Evolutionary conservation across 2,797 vertebrate species (phyloP), one percentile per base, ranked within the genome.

Genomic region (Champsocephalus esox): DNA sequence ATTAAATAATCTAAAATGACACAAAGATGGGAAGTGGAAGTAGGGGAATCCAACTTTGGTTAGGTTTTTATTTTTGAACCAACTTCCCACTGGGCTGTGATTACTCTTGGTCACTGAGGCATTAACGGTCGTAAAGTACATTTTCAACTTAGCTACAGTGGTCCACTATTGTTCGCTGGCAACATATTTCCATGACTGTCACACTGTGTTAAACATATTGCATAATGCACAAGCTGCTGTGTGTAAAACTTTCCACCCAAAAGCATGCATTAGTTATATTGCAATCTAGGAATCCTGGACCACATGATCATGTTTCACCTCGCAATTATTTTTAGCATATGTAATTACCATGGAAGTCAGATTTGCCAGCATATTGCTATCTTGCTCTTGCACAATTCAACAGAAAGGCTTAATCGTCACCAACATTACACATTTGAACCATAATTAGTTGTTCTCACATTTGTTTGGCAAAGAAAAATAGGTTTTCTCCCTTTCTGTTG

Each of bases 161-260:
- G 24, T 73, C 19, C 61, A 7, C 45, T 77, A 43, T 19, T 45
- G 12, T 66, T 46, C 19, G 50, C 12, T 64, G 54, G 13, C 16
- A 61, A 55, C 41, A 32, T 54, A 2, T 67, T 60, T 65, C 17
- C 3, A 45, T 49, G 28, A 43, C 17, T 50, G 57, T 75, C 51
- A 46, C 45, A 41, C 41, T 44, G 34, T 46, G 43, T 73, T 67
- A 9, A 55, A 61, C 44, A 16, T 61, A 45, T 49, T 75, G 46
- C 69, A 55, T 70, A 73, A 77, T 76, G 43, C 50, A 65, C 46
- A 73, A 75, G 68, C 65, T 32, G 21, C 43, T 63, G 16, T 77
- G 19, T 43, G 58, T 79, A 68, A 62, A 82, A 81, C 57, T 75
- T 82, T 82, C 66, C 83, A 73, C n/a, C 54, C 28, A 70, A 59